Base-by-base conservation (phyloP, 2,797 vertebrate species). In the Argya squamiceps region DNA sequence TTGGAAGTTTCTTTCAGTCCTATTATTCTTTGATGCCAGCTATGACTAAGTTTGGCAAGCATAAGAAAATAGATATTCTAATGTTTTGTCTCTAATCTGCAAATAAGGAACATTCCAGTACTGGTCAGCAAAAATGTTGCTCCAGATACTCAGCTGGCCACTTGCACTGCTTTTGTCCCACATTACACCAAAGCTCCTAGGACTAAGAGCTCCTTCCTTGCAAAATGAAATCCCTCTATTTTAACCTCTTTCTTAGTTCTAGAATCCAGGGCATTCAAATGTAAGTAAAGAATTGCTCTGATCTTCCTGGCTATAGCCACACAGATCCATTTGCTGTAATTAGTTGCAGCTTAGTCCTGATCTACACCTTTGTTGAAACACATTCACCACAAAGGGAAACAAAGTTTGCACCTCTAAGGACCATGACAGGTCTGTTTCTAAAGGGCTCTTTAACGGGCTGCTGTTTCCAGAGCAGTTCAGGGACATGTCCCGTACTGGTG, bases 401-500 rank as follows among this genome's bases (percentile, higher is more conserved):
- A 43, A 34, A 15, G 20, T 29, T 89, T 71, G 79, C 27, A 76
- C 36, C 53, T 30, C 9, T 11, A 26, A 78, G 62, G 36, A 44
- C 17, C 11, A 12, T 34, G 43, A 60, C 20, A 6, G 1, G 6
- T 24, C 58, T 64, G 15, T 37, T 88, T 73, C n/a, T 29, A 22
- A n/a, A n/a, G 59, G n/a, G 8, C 49, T 55, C 49, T 64, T 64
- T 30, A 64, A 39, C 9, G 41, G 15, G 12, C 44, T 27, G 7
- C 15, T 53, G 37, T 27, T 53, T 44, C 32, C 27, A 68, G 6
- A 77, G 37, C 69, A 36, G 50, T 9, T 69, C 63, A 49, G 22
- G n/a, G 37, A 6, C 7, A 50, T 32, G 37, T 34, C 63, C 39
- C 0, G 0, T 2, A 37, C 30, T 37, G 26, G 7, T 27, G 34